Evolutionary conservation across 2,797 vertebrate genomes (phyloP), one percentile per base, ranked within the genome.

Genomic region (Falco berigora): DNA sequence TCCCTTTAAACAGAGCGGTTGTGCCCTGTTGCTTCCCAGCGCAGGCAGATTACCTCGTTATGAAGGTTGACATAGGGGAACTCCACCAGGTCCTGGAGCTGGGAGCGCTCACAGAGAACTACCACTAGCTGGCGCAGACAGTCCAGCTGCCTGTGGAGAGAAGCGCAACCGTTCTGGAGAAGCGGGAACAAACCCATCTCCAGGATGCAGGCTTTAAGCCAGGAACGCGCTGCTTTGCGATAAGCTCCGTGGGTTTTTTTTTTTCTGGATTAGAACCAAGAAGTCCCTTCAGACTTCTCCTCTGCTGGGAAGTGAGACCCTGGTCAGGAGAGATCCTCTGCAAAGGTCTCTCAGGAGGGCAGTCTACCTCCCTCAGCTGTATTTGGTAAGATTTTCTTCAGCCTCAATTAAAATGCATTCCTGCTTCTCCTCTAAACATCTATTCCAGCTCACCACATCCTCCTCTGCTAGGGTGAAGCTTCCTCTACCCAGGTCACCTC

Each of bases 91-190:
- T 99, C 99, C 87, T 99, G 98, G 7, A 99, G 98, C 95, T 99
- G 99, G 38, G 99, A 99, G 9, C 99, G 98, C 88, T 99, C 99
- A 25, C 99, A 99, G 46, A 99, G 98, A 88, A 99, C 98, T 47
- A 99, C 99, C 50, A 99, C 99, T 91, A 99, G 98, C 98, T 99
- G 99, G 46, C 99, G 98, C 63, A 99, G 98, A 96, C 99, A 99
- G 88, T 99, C 99, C 97, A 99, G 95, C 97, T 99, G 99, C 98
- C 99, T 99, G 71, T 10, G 1, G 55, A 91, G 55, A 62, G 80
- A 78, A 46, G 49, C 56, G 64, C 40, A 36, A 12, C 18, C 12
- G 6, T 30, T 56, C 19, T 14, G 19, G 23, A 88, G 56, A 36
- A 86, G 50, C 19, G 5, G 74, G 14, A 63, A 25, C 21, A 50